Evolutionary conservation across 2,113 vertebrate genomes (phyloP).

Genomic region (Cyanoramphus novaezelandiae): DNA sequence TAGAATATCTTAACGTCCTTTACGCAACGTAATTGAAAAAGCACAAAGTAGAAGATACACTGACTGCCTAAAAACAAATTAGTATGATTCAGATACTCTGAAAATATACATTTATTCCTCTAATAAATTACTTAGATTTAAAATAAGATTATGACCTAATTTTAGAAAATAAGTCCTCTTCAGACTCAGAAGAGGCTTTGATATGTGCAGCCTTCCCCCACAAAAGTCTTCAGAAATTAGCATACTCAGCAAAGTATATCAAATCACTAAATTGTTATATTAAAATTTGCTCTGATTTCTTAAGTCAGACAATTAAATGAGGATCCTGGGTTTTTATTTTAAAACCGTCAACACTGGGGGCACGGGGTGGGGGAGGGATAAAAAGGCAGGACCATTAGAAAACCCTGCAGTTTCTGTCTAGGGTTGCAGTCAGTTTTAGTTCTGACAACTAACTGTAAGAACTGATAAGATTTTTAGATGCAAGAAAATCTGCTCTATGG

Average conservation of each 20-base stretch:
- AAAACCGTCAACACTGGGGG: background rate
- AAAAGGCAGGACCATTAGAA: background rate
- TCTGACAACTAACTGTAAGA: background rate
- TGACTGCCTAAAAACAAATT: background rate
- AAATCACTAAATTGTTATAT: background rate
- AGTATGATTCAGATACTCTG: background rate
- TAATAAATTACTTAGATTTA: background rate
- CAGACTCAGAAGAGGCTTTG: background rate
- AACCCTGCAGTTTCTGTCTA: background rate
- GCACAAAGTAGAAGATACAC: background rate
- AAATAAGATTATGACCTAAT: background rate
- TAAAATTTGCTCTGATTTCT: background rate
- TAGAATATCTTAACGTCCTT: background rate
- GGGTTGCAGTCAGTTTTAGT: background rate
- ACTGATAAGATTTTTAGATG: background rate
- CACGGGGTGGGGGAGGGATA: no score
- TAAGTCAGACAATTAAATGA: background rate
- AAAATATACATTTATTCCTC: background rate
- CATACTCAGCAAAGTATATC: background rate
- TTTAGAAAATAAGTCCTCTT: background rate
- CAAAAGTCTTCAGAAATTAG: background rate
- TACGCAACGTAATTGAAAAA: background rate
- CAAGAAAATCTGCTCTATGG: background rate
- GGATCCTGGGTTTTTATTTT: background rate
- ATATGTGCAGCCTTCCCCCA: fast-evolving